Evolutionary conservation across 2,888 invertebrate genomes (phyloP).

Genomic region (Aphodius sticticus): DNA sequence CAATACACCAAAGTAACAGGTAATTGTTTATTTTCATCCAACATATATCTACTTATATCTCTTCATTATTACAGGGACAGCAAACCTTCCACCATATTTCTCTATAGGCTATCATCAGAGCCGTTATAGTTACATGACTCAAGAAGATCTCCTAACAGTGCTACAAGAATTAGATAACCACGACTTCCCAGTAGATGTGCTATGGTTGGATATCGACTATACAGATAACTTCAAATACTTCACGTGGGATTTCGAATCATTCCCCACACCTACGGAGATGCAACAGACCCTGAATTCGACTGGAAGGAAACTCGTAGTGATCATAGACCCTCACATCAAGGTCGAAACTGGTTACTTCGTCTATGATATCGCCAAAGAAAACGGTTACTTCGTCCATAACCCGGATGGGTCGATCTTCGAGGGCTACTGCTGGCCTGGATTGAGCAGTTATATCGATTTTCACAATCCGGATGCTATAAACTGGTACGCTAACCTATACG

Average conservation of each 20-base stretch:
- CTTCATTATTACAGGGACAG: constrained; percentile 65
- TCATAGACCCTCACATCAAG: constrained; percentile 97
- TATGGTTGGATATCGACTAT: constrained; percentile 99
- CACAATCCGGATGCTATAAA: constrained; percentile 82
- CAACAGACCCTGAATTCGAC: constrained; percentile 82
- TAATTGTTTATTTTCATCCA: too few species aligned
- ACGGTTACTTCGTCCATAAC: constrained; percentile 84
- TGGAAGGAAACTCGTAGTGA: constrained; percentile 88
- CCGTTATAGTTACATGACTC: constrained; percentile 88
- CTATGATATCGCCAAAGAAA: constrained; percentile 82
- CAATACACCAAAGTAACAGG: constrained; percentile 83
- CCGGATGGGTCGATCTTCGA: constrained; percentile 90
- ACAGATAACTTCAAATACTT: constrained; percentile 96
- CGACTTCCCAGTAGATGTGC: constrained; percentile 91
- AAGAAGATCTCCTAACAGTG: constrained; percentile 85
- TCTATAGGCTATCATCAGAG: constrained; percentile 93
- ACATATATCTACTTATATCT: too few species aligned
- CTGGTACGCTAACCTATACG: constrained; percentile 75
- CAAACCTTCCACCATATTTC: constrained; percentile 87
- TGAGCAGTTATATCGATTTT: constrained; percentile 93
- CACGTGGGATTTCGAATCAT: constrained; percentile 92
- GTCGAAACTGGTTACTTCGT: constrained; percentile 85
- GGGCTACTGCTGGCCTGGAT: constrained; percentile 94
- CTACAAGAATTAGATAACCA: constrained; percentile 82
- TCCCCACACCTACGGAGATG: constrained; percentile 85